phyloP scores from a whole-genome alignment of 2,888 invertebrate genomes.

The Saturnia japonica region DNA sequence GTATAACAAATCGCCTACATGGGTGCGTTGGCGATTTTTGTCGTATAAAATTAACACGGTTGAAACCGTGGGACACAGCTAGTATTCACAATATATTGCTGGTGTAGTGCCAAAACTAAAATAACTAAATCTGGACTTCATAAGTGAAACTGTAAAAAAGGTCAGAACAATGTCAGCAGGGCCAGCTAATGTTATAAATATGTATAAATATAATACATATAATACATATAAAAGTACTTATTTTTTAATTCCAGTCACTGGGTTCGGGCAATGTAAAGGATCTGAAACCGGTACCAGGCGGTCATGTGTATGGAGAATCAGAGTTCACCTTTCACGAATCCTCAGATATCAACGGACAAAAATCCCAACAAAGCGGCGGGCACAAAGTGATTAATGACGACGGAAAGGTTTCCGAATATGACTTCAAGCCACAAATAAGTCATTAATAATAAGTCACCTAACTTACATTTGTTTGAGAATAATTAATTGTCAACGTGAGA shows the following conservation, averaged over 20 bases:
- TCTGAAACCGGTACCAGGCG: conserved; percentile 49
- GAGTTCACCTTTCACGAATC: conserved; percentile 84
- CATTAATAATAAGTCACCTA: background rate
- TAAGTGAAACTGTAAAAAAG: too few species aligned
- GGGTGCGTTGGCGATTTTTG: too few species aligned
- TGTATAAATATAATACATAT: background rate
- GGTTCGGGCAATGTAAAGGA: conserved; percentile 37
- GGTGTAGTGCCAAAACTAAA: too few species aligned
- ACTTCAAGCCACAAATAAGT: conserved; percentile 25
- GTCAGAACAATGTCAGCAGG: too few species aligned
- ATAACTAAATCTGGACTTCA: too few species aligned
- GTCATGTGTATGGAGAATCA: conserved; percentile 81
- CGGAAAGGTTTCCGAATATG: conserved; percentile 77
- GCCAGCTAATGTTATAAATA: too few species aligned
- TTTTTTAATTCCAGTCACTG: conserved; percentile 23
- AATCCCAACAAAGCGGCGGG: conserved; percentile 81
- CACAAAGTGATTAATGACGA: conserved; percentile 87
- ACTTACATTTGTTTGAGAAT: background rate
- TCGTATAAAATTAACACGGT: too few species aligned
- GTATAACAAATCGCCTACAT: too few species aligned
- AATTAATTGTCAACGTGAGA: background rate
- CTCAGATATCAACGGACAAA: conserved; percentile 82
- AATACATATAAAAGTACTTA: background rate
- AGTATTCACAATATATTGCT: too few species aligned
- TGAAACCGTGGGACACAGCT: too few species aligned